Conservation (phyloP, 2,888 invertebrate species). For the Chalcis sispes region DNA sequence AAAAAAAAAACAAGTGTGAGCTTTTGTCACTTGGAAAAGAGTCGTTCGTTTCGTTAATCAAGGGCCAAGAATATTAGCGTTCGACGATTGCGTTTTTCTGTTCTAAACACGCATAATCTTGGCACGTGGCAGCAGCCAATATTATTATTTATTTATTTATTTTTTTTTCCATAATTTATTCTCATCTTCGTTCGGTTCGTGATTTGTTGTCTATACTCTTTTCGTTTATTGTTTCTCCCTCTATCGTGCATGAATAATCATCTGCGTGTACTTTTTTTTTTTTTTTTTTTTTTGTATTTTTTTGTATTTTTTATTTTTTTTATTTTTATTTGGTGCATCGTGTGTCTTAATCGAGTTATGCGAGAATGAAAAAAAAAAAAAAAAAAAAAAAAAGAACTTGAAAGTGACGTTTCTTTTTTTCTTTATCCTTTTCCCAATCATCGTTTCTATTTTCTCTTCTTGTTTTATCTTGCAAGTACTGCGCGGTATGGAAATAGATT, state of each 20-base stretch:
- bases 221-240: too few relatives aligned
- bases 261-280: too few relatives aligned
- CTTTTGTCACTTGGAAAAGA: neutral
- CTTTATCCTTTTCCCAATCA: conserved; percentile 31
- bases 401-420: conserved; percentile 56
- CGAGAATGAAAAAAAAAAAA: too few relatives aligned
- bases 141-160: neutral
- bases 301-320: too few relatives aligned
- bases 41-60: neutral
- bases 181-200: too few relatives aligned
- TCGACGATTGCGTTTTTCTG: conserved; percentile 3
- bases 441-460: conserved; percentile 8
- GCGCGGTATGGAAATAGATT: conserved; percentile 56
- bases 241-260: too few relatives aligned
- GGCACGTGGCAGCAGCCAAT: conserved; percentile 49
- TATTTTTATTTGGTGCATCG: neutral
- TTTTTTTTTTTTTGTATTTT: too few relatives aligned
- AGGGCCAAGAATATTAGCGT: neutral
- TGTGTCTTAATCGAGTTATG: neutral
- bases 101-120: conserved; percentile 1
- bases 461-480: conserved; percentile 41
- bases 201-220: neutral
- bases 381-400: conserved; percentile 27
- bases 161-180: too few relatives aligned
- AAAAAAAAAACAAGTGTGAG: too few relatives aligned